Evolutionary conservation across 2,888 invertebrate species (phyloP), one percentile per base, ranked within the genome.

Genomic region (Entomobrya multifasciata): DNA sequence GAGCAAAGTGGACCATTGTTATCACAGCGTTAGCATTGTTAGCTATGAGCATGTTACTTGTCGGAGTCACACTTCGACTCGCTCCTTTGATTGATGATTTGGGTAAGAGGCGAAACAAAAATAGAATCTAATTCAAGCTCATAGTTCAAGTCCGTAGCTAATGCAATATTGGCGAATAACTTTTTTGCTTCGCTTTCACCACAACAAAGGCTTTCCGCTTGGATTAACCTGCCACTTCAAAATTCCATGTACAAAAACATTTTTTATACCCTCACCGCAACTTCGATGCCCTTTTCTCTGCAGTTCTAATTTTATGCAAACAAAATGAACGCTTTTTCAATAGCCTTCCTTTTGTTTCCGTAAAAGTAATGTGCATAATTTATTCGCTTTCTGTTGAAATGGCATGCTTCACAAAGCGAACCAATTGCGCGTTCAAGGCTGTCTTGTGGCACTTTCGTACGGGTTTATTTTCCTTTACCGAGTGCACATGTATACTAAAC

Each of bases 1-100:
- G 96, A 81, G 97, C 97, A 47, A 95, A 97, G 90, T 97, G 97
- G 95, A 97, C 97, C 77, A 97, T 98, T 92, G 96, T 97, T 93
- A 96, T 96, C 91, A 97, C 97, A 60, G 97, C 97, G 88, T 96
- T 96, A 92, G 94, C 97, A 89, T 94, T 98, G 90, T 95, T 98
- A 87, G 95, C 97, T 92, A 96, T 97, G 94, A 97, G 97, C 93
- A 94, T 98, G 91, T 94, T 98, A 90, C 94, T 98, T 87, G 97
- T 98, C 41, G 98, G 97, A 17, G 96, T 98, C 83, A 98, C 98
- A 4, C 94, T 98, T 41, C 94, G 97, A 89, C 97, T 98, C 97
- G 97, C 98, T 15, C 98, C 98, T 13, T 95, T 98, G 90, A 98
- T 98, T 92, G 98, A 98, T 92, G 97, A 97, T 92, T 96, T 98